A percentile compares a stretch with the other conserved stretches of the same genome.
These are phyloP conservation scores for Nyctereutes procyonoides DNA, from an alignment of 2,113 vertebrate species.

Conservation along the genomic window DNA sequence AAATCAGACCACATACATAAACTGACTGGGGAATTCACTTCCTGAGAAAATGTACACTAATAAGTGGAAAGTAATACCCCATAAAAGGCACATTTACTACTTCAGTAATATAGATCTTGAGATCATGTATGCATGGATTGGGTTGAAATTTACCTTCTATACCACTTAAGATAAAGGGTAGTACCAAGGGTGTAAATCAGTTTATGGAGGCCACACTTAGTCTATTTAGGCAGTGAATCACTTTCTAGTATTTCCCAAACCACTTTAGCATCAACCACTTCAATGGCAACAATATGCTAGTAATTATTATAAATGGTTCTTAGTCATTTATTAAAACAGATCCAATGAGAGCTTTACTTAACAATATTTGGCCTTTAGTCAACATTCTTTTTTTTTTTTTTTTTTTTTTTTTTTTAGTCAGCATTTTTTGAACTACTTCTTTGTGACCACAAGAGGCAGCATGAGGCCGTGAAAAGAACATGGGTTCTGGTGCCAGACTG, in stretches of 20 bases:
- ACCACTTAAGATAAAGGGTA: neutral
- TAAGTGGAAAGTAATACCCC: neutral
- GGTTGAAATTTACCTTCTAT: neutral
- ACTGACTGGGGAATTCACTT: neutral
- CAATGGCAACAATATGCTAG: neutral
- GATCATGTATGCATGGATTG: neutral
- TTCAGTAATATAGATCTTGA: neutral
- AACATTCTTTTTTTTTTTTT: neutral
- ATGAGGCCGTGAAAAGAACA: too few relatives aligned
- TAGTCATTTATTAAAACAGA: neutral
- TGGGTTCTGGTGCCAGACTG: neutral
- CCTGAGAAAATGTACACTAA: neutral
- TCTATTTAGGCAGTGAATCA: neutral
- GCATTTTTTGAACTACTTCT: neutral
- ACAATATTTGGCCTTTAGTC: neutral
- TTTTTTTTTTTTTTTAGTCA: neutral
- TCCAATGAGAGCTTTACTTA: neutral
- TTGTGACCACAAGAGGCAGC: neutral
- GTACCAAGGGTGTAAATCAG: neutral
- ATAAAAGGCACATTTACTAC: neutral
- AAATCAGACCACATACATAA: neutral
- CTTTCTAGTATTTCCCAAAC: neutral
- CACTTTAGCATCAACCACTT: neutral
- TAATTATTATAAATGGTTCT: neutral
- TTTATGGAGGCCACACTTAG: neutral